phyloP scores from a whole-genome alignment of 2,888 invertebrate species.

The Iselma pallidipennis region DNA sequence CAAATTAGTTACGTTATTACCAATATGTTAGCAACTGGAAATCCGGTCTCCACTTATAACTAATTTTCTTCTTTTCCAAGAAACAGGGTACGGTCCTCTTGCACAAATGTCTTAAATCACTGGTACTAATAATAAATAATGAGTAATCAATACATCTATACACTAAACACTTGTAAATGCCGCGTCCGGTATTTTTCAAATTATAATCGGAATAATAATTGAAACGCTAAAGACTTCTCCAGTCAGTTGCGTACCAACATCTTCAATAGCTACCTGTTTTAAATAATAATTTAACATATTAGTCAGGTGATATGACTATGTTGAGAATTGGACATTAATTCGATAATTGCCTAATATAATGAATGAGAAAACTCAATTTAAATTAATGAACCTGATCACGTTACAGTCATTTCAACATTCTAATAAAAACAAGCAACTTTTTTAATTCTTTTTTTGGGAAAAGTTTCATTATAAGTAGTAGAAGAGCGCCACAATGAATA shows the following conservation, averaged over 20 bases:
- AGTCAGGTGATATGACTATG: background rate
- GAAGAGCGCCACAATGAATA: constrained; percentile 15
- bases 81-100: no score
- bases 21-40: no score
- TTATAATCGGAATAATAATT: background rate
- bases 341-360: background rate
- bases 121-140: background rate
- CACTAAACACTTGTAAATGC: background rate
- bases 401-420: constrained; percentile 6
- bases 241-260: background rate
- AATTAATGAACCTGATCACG: constrained; percentile 12
- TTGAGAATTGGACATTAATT: background rate
- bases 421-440: background rate
- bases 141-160: background rate
- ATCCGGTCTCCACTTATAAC: no score
- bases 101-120: no score
- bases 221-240: background rate
- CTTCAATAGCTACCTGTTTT: background rate
- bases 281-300: background rate
- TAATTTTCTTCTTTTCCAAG: no score
- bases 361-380: constrained; percentile 2
- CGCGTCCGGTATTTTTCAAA: background rate
- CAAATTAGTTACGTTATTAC: no score
- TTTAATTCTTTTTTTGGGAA: background rate
- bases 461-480: constrained; percentile 10